Base-by-base conservation (phyloP, 2,113 vertebrate genomes). In the Melierax canorus region DNA sequence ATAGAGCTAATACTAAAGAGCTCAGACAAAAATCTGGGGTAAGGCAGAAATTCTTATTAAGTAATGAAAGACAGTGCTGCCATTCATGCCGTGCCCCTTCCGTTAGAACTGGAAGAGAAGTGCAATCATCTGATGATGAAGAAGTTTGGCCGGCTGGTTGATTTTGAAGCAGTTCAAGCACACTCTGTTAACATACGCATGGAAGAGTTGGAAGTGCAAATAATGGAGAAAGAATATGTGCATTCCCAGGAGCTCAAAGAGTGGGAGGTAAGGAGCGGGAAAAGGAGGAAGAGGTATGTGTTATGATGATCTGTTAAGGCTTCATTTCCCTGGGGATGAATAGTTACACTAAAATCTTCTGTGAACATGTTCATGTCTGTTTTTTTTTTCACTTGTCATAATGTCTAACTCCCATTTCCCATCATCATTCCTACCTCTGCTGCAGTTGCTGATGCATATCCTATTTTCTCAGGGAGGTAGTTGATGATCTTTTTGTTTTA, bases 101-200 rank as follows among this genome's bases (percentile, higher is more conserved):
- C 88, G 30, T 43, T 67, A 99, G 99, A 39, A 75, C 96, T 99
- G 96, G 98, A 99, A 88, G 92, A 98, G 78, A 98, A 95, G 16
- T 99, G 99, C 80, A 80, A 89, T 11, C n/a, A 98, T 29, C 73
- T 99, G 72, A 99, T 99, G 99, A 94, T 99, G 97, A 97, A 93
- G 96, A 99, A 99, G 97, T 99, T 99, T 85, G 99, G 99, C 51
- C 97, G 97, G 18, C 64, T 98, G 86, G 98, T 99, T 96, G 97
- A 99, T 84, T 97, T 99, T 92, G 98, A 99, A 91, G 98, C 98
- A 48, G 97, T 99, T 91, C 99, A 99, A 97, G 99, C 97, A 1
- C 89, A 98, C 78, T 98, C 98, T 3, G 98, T 99, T 51, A 99
- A 98, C 90, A 97, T 97, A 62, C 97, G 24, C 8, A 64, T 99